phyloP scores from a whole-genome alignment of 2,888 invertebrate genomes.

The Napeogenes sylphis region DNA sequence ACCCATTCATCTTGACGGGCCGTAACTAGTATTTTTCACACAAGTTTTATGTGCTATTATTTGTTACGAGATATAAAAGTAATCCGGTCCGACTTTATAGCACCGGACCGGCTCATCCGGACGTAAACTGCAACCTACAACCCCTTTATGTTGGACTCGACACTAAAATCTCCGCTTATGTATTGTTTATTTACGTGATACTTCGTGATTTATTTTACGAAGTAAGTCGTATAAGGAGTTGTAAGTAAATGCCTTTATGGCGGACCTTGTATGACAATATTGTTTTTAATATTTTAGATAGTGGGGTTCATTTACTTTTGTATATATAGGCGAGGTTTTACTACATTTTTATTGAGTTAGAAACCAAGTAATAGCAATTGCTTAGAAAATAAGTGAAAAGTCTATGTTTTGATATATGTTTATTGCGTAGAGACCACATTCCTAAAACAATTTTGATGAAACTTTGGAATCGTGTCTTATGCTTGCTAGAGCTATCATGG shows the following conservation, averaged over 20 bases:
- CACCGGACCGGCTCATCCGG: conserved; percentile 53
- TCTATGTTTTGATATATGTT: too few species aligned
- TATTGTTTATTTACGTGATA: conserved; percentile 55
- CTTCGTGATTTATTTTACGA: conserved; percentile 23
- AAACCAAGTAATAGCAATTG: too few species aligned
- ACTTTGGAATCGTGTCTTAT: too few species aligned
- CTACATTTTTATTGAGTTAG: too few species aligned
- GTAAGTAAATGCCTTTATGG: conserved; percentile 11
- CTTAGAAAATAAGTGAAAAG: too few species aligned
- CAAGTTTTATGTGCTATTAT: conserved; percentile 78
- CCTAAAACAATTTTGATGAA: too few species aligned
- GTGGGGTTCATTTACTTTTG: not conserved
- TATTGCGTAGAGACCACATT: too few species aligned
- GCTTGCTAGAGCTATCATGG: too few species aligned
- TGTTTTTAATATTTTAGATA: not conserved
- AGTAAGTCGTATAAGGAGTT: conserved; percentile 15
- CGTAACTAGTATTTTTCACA: conserved; percentile 76
- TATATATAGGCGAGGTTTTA: too few species aligned
- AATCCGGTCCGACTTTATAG: conserved; percentile 64
- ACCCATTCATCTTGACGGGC: conserved; percentile 48
- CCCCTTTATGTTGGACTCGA: conserved; percentile 69
- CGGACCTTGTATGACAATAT: conserved; percentile 6
- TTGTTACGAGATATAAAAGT: conserved; percentile 75
- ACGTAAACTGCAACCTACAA: conserved; percentile 47
- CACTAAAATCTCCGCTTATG: conserved; percentile 65